A percentile compares a stretch with the other conserved stretches of the same genome.
Conservation (phyloP, 2,797 vertebrate species). For the Thunnus albacares region DNA sequence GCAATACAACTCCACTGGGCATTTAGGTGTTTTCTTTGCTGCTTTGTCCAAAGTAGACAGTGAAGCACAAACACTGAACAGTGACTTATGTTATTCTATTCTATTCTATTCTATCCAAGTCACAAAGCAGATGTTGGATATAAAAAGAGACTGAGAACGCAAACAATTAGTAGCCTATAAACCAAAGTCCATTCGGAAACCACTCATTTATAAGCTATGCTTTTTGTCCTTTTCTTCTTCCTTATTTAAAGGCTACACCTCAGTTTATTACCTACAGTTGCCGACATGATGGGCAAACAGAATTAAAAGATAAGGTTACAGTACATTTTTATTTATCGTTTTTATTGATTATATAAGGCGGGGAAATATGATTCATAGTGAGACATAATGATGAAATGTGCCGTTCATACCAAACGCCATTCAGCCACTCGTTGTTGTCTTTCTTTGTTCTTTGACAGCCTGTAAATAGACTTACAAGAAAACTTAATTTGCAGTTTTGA, state of each 20-base stretch:
- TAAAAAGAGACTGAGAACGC: no score
- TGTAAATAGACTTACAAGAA: neutral
- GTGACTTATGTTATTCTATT: neutral
- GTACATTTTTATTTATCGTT: neutral
- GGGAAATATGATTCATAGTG: no score
- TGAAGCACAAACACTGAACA: neutral
- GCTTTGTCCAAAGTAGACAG: constrained; percentile 9
- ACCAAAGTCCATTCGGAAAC: no score
- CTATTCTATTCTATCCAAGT: neutral
- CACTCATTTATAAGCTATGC: no score
- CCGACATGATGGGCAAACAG: neutral
- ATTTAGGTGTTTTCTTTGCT: constrained; percentile 5
- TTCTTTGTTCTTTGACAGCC: no score
- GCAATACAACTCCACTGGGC: constrained; percentile 74
- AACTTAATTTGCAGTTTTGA: neutral
- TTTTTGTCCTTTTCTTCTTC: no score
- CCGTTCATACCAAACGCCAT: no score
- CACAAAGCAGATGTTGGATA: no score
- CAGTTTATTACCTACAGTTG: neutral
- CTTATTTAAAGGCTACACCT: no score
- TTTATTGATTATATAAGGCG: neutral
- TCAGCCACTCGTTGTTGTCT: no score
- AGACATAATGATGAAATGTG: no score
- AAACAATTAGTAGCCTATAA: no score
- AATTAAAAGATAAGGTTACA: neutral